These are phyloP conservation scores for Tachysurus vachellii DNA, from an alignment of 2,113 vertebrate genomes.

Conservation along the genomic window DNA sequence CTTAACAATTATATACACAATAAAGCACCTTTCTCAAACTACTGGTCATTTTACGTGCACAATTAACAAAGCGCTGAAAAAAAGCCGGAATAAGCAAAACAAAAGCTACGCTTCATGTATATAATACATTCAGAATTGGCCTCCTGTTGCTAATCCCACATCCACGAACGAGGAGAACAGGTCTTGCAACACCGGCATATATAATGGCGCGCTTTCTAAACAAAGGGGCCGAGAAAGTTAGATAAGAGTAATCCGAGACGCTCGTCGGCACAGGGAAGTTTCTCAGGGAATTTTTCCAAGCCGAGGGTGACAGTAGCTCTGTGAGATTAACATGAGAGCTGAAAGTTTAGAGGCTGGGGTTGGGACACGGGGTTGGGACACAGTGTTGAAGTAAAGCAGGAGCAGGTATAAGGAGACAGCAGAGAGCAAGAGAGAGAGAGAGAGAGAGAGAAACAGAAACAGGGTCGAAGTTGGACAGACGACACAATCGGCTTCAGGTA, in stretches of 20 bases:
- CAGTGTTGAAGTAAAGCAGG: background rate
- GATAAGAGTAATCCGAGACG: slow-evolving; percentile 44
- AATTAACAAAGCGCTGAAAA: background rate
- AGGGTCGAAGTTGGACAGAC: background rate
- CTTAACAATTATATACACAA: background rate
- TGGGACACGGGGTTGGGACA: too few relatives aligned
- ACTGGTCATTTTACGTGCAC: background rate
- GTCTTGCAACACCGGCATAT: slow-evolving; percentile 43
- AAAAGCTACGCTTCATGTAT: background rate
- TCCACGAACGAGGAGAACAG: slow-evolving; percentile 53
- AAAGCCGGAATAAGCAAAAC: background rate
- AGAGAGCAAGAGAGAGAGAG: background rate
- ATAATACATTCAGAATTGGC: slow-evolving; percentile 10
- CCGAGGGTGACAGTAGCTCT: slow-evolving; percentile 2
- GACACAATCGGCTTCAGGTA: slow-evolving; percentile 52
- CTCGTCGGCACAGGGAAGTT: slow-evolving; percentile 33
- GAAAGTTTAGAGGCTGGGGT: slow-evolving; percentile 7
- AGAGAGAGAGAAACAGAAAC: background rate
- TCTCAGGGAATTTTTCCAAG: slow-evolving; percentile 45
- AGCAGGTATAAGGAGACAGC: background rate
- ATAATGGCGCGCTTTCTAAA: slow-evolving; percentile 46
- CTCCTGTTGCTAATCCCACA: slow-evolving; percentile 28
- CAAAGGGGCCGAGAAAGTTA: slow-evolving; percentile 23
- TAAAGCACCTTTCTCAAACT: background rate
- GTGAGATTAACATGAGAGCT: slow-evolving; percentile 49